phyloP scores from a whole-genome alignment of 2,888 invertebrate species.

The Meloe dianella region DNA sequence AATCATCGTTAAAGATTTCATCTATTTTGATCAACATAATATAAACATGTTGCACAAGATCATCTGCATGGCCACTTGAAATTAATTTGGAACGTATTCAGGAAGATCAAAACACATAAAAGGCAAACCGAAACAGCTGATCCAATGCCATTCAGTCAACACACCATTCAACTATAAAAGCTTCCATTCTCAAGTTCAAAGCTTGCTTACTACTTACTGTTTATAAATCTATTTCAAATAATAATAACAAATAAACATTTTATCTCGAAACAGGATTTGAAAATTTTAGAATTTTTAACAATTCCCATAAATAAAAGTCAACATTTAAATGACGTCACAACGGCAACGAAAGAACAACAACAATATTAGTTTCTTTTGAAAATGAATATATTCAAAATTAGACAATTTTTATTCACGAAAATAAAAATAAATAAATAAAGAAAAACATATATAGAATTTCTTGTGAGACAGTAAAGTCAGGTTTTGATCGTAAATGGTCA shows the following conservation, averaged over 20 bases:
- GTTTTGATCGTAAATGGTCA: background rate
- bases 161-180: background rate
- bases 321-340: background rate
- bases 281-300: background rate
- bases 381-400: background rate
- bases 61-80: conserved; percentile 2
- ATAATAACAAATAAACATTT: conserved; percentile 2
- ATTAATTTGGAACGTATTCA: conserved; percentile 7
- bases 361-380: background rate
- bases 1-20: background rate
- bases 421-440: too few relatives aligned
- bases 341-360: background rate
- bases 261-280: background rate
- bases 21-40: background rate
- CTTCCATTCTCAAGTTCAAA: conserved; percentile 2
- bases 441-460: too few relatives aligned
- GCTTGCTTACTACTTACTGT: background rate
- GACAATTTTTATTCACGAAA: background rate
- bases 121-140: conserved; percentile 10
- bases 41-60: conserved; percentile 10
- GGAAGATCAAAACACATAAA: background rate
- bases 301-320: background rate
- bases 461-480: background rate
- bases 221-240: background rate
- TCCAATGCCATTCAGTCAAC: background rate